Conservation (phyloP, 2,888 invertebrate species). For the Synergus umbraculus region DNA sequence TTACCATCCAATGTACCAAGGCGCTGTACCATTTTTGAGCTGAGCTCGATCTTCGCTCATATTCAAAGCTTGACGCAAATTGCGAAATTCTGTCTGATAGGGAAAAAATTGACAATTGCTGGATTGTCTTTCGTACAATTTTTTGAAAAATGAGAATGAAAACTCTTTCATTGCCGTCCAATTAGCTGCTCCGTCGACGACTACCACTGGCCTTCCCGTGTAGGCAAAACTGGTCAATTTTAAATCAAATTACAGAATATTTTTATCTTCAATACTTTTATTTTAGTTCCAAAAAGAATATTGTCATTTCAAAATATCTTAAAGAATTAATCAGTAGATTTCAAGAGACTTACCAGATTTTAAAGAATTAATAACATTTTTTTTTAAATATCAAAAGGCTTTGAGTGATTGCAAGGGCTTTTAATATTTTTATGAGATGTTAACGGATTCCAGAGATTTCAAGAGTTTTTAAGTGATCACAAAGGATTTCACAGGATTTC, state of each 20-base stretch:
- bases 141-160: slow-evolving; percentile 89
- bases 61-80: slow-evolving; percentile 88
- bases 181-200: slow-evolving; percentile 88
- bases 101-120: slow-evolving; percentile 94
- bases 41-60: slow-evolving; percentile 87
- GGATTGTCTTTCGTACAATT: slow-evolving; percentile 81
- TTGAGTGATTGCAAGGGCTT: too few relatives aligned
- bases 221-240: slow-evolving; percentile 81
- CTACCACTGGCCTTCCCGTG: slow-evolving; percentile 88
- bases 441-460: too few relatives aligned
- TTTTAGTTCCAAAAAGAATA: too few relatives aligned
- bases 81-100: slow-evolving; percentile 91
- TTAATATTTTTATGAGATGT: too few relatives aligned
- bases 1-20: slow-evolving; percentile 88
- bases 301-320: too few relatives aligned
- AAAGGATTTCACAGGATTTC: too few relatives aligned
- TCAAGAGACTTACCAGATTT: too few relatives aligned
- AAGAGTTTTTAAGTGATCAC: too few relatives aligned
- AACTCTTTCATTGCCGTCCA: slow-evolving; percentile 91
- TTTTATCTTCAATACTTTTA: too few relatives aligned
- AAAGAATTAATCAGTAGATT: too few relatives aligned
- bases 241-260: slow-evolving; percentile 22
- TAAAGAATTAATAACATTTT: too few relatives aligned
- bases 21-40: slow-evolving; percentile 80
- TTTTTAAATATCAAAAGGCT: too few relatives aligned